Conservation (phyloP, 23 tunicate species). For the Oikopleura dioica region DNA sequence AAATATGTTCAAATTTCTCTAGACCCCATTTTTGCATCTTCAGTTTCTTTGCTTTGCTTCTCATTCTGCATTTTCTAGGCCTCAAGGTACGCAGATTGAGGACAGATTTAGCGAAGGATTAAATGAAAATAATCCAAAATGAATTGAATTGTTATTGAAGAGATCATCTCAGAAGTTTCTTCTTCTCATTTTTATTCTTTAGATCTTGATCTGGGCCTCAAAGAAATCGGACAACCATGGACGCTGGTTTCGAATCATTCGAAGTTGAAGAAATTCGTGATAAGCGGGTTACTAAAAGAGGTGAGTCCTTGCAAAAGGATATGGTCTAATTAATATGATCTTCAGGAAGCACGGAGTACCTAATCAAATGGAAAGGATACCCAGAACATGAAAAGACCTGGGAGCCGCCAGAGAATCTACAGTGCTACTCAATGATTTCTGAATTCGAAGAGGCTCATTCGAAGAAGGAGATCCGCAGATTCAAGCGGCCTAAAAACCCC, state of each 20-base stretch:
- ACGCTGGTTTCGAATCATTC: neutral
- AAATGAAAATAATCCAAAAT: too few species aligned
- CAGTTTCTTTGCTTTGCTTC: too few species aligned
- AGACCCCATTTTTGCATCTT: too few species aligned
- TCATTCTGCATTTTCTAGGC: too few species aligned
- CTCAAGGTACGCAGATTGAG: too few species aligned
- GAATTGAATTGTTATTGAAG: too few species aligned
- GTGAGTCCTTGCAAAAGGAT: neutral
- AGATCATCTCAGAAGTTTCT: neutral
- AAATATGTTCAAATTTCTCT: too few species aligned
- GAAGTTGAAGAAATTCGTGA: neutral
- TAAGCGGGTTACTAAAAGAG: neutral
- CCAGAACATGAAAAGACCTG: neutral
- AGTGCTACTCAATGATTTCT: neutral
- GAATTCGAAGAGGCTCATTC: conserved; percentile 12
- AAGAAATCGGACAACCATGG: neutral
- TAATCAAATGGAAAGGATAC: neutral
- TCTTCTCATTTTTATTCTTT: neutral
- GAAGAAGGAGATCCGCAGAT: neutral
- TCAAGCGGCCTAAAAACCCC: neutral
- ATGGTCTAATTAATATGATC: neutral
- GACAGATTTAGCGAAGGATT: too few species aligned
- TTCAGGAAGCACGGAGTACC: neutral
- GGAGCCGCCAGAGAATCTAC: neutral
- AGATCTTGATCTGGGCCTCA: neutral